Conservation (phyloP, 2,888 invertebrate species). For the Epinotia demarniana region DNA sequence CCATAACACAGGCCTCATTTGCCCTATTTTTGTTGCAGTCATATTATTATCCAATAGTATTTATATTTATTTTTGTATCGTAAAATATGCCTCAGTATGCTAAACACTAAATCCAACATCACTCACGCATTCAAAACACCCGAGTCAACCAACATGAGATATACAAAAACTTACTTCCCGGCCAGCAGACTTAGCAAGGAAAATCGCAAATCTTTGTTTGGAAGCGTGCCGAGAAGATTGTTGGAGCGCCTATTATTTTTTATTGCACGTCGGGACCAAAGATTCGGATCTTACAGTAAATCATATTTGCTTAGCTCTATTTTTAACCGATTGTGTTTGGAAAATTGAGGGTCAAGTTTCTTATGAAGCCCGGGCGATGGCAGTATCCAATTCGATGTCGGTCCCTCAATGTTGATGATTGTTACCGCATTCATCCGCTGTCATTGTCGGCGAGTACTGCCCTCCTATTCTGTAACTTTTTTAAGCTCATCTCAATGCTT, state of each 20-base stretch:
- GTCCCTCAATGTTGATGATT: too few species aligned
- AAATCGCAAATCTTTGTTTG: slow-evolving; percentile 40
- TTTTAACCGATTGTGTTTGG: slow-evolving; percentile 11
- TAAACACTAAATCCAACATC: neutral
- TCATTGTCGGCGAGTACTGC: too few species aligned
- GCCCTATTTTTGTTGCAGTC: too few species aligned
- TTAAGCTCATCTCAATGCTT: too few species aligned
- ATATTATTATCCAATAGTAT: too few species aligned
- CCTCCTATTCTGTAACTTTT: too few species aligned
- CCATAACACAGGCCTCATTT: too few species aligned
- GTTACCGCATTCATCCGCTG: too few species aligned
- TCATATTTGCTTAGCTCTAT: slow-evolving; percentile 34
- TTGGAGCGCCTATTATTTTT: slow-evolving; percentile 39
- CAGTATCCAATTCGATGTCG: too few species aligned
- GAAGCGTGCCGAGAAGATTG: slow-evolving; percentile 42
- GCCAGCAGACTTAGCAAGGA: slow-evolving; percentile 11
- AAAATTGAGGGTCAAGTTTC: neutral
- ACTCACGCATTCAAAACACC: slow-evolving; percentile 10
- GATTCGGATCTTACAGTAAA: slow-evolving; percentile 35
- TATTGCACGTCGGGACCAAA: slow-evolving; percentile 39
- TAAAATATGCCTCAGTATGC: neutral
- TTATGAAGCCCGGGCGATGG: neutral
- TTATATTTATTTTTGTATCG: too few species aligned
- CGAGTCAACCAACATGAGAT: neutral
- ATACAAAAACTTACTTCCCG: slow-evolving; percentile 1